Evolutionary conservation across 2,797 vertebrate species (phyloP), one percentile per base, ranked within the genome.

Genomic region (Eutrigla gurnardus): DNA sequence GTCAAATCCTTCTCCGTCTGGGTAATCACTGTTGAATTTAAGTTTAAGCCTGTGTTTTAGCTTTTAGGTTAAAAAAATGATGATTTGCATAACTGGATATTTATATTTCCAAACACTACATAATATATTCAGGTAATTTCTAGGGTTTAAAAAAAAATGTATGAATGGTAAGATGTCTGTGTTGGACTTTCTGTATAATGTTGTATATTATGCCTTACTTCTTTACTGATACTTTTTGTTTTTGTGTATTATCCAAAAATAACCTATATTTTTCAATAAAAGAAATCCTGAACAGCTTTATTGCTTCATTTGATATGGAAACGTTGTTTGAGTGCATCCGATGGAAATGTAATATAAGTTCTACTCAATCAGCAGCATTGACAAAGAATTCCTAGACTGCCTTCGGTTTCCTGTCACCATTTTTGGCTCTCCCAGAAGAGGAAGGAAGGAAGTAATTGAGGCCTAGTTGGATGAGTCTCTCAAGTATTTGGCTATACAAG

Each of bases 211-310:
- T 70, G 83, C 82, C 81, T 90, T 77, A 73, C 72, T 14, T 78
- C 73, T 85, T 77, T 67, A 50, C 73, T 90, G 81, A 89, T 87
- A 87, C 66, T 67, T 75, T 75, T 25, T 25, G 25, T 25, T 85
- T 82, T 80, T 68, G 67, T 91, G 77, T 91, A 78, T 81, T 78
- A 68, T 80, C 75, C 73, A 67, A 92, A 25, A 91, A 90, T 94
- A 93, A 94, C 91, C 88, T 94, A 91, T 95, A 95, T 95, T 95
- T 95, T 95, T 94, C 90, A 95, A 95, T 95, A 94, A 95, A 95
- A 93, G 37, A 69, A 73, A 80, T 70, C 45, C 67, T 83, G 66
- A 80, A 73, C 61, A 64, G 78, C 39, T 75, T 58, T 36, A 33
- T 58, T 17, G 36, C 60, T 63, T 60, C 37, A 36, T 69, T 53